phyloP scores from a whole-genome alignment of 2,888 invertebrate genomes.

The Lysandra coridon region DNA sequence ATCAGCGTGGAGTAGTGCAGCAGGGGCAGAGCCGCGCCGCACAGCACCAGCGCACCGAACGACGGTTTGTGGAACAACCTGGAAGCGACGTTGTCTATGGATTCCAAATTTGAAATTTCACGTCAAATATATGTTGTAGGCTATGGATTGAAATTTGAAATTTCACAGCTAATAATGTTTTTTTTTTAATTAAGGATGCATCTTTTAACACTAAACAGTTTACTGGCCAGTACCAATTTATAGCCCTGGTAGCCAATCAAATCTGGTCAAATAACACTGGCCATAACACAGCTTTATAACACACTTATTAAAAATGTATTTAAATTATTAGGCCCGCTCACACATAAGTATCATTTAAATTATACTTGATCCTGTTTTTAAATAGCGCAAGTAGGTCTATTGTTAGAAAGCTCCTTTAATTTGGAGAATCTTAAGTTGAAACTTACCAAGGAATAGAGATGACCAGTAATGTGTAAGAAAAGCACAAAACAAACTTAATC shows the following conservation, averaged over 20 bases:
- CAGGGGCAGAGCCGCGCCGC: slow-evolving; percentile 57
- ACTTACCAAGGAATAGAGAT: slow-evolving; percentile 72
- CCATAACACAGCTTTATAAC: no score
- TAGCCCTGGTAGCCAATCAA: no score
- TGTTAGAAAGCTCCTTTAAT: no score
- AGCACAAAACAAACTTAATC: slow-evolving; percentile 69
- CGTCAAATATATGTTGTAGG: neutral
- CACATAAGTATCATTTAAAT: no score
- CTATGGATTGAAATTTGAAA: neutral
- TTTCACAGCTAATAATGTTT: neutral
- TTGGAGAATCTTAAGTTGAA: neutral
- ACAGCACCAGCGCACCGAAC: slow-evolving; percentile 59
- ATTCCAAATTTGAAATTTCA: neutral
- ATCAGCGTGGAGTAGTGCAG: slow-evolving; percentile 68
- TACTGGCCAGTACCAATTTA: no score
- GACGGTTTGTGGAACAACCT: slow-evolving; percentile 69
- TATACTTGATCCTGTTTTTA: no score
- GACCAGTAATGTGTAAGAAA: slow-evolving; percentile 68
- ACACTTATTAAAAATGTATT: no score
- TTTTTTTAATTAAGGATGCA: no score
- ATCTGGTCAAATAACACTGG: no score
- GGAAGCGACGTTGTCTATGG: slow-evolving; percentile 31
- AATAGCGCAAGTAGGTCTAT: no score
- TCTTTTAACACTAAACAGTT: no score
- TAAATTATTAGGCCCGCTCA: no score